Evolutionary conservation across 92 coral and sea anemone genomes (phyloP).

Genomic region (Zoanthus sansibaricus): DNA sequence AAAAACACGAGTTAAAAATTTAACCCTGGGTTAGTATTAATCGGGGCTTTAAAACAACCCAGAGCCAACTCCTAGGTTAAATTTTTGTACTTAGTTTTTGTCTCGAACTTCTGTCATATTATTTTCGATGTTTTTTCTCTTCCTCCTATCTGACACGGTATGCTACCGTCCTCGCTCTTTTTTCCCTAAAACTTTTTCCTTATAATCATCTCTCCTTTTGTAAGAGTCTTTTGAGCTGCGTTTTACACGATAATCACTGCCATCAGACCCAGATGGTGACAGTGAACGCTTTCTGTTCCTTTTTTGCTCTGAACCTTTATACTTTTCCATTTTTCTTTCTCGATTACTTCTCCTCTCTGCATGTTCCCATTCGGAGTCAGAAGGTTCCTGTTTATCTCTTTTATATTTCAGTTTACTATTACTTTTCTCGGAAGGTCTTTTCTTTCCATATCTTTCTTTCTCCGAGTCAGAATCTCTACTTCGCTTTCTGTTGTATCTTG

Average conservation of each 20-base stretch:
- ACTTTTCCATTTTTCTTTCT: neutral
- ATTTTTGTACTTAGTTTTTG: neutral
- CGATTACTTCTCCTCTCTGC: neutral
- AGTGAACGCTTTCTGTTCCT: neutral
- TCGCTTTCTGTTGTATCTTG: constrained; percentile 6
- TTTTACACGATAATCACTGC: neutral
- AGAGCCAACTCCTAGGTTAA: too few species aligned
- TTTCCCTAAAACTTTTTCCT: neutral
- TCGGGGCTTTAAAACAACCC: too few species aligned
- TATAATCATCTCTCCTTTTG: constrained; percentile 17
- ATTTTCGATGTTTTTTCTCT: neutral
- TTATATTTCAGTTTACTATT: constrained; percentile 2
- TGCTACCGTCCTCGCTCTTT: neutral
- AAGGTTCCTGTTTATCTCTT: neutral
- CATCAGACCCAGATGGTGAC: neutral
- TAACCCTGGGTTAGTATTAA: too few species aligned
- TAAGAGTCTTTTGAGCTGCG: neutral
- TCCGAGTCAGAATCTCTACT: constrained; percentile 19
- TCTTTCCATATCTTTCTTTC: neutral
- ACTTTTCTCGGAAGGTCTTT: constrained; percentile 3
- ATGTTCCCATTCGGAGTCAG: neutral
- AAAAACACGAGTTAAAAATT: too few species aligned
- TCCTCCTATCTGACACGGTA: neutral
- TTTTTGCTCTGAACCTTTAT: neutral
- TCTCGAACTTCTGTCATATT: neutral